Evolutionary conservation across 2,797 vertebrate species (phyloP).

Genomic region (Spheniscus humboldti): DNA sequence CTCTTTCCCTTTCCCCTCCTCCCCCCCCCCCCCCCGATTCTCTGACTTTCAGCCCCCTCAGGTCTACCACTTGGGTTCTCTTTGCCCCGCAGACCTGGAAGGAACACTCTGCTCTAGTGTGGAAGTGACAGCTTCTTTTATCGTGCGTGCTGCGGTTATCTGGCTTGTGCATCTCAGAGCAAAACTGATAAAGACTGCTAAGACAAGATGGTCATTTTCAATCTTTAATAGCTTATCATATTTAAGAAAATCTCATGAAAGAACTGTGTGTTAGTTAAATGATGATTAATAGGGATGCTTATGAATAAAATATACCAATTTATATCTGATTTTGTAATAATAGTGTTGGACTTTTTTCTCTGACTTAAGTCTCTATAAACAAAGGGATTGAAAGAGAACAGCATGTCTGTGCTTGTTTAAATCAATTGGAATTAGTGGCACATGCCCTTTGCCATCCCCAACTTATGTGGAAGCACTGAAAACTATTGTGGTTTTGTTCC

Average conservation of each 20-base stretch:
- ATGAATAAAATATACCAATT: neutral
- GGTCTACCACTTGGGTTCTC: neutral
- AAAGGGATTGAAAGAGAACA: neutral
- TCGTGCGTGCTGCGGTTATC: neutral
- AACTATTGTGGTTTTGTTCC: neutral
- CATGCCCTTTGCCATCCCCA: fast-evolving
- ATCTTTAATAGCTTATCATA: neutral
- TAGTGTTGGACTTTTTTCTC: neutral
- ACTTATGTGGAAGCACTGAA: neutral
- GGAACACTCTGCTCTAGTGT: neutral
- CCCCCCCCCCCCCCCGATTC: fast-evolving
- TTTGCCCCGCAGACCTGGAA: neutral
- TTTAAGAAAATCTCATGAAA: neutral
- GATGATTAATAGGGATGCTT: neutral
- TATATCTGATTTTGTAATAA: neutral
- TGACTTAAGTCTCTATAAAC: neutral
- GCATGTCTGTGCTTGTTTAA: neutral
- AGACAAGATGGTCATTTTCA: neutral
- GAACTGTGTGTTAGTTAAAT: neutral
- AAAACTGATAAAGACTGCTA: neutral
- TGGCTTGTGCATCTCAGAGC: neutral
- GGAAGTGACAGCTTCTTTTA: neutral
- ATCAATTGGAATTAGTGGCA: neutral
- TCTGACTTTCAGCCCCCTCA: neutral
- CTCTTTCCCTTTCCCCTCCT: neutral